These are phyloP conservation scores for Antedon mediterranea DNA, from an alignment of 53 echinoderm and acorn worm species.

Conservation along the genomic window DNA sequence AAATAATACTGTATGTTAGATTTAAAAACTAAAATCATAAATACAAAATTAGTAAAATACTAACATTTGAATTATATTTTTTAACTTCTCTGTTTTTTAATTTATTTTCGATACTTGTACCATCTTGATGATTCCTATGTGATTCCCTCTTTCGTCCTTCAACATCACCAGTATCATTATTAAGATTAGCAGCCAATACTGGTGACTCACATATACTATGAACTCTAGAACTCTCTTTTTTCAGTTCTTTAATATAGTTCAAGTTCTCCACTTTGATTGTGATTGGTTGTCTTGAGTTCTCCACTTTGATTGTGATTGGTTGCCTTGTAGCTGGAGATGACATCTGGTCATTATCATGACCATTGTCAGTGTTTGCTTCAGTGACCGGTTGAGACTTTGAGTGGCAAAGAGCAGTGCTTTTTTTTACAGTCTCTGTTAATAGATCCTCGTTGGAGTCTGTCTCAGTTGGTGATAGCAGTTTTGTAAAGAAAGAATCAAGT, in stretches of 20 bases:
- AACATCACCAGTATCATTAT: background rate
- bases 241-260: background rate
- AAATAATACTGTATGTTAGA: too few species aligned
- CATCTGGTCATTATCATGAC: background rate
- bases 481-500: conserved; percentile 54
- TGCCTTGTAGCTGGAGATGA: background rate
- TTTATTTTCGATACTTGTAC: background rate
- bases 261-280: background rate
- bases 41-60: too few species aligned
- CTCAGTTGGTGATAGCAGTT: background rate
- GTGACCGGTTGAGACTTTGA: too few species aligned
- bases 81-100: background rate
- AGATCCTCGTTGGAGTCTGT: background rate
- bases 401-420: too few species aligned
- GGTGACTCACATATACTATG: background rate
- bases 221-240: background rate
- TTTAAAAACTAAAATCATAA: too few species aligned
- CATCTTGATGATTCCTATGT: too few species aligned
- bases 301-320: background rate
- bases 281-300: background rate
- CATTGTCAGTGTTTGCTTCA: background rate
- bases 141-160: background rate
- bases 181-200: background rate
- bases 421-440: too few species aligned
- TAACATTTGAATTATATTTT: too few species aligned